Evolutionary conservation across 1,140 invertebrate genomes (phyloP).

Genomic region (Alviniconcha marisindica): DNA sequence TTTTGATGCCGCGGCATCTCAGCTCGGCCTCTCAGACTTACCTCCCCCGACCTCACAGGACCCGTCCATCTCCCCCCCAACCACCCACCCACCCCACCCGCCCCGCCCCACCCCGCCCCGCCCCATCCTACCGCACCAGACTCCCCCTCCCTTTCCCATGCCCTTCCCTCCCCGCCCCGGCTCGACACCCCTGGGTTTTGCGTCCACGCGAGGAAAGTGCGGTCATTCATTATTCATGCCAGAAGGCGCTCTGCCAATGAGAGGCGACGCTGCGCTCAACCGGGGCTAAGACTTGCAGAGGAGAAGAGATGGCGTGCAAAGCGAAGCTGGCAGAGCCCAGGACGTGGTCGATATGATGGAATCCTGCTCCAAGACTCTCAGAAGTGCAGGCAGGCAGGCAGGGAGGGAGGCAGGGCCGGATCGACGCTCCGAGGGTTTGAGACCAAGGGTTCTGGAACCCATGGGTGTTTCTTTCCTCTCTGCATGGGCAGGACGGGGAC

Average conservation of each 20-base stretch:
- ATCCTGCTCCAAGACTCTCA: neutral
- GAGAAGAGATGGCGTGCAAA: neutral
- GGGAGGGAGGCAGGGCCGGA: no score
- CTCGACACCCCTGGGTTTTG: neutral
- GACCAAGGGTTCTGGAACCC: no score
- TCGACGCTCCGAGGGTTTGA: no score
- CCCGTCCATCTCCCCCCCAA: neutral
- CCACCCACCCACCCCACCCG: neutral
- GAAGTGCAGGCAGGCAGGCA: no score
- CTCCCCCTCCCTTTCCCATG: neutral
- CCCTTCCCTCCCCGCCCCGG: neutral
- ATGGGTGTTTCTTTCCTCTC: no score
- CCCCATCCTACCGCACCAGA: neutral
- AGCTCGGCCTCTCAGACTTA: no score
- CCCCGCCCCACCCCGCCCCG: neutral
- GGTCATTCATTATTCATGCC: slow-evolving; percentile 15
- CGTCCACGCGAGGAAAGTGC: neutral
- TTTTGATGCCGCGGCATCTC: no score
- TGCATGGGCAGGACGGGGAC: no score
- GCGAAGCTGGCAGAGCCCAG: neutral
- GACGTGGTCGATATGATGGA: neutral
- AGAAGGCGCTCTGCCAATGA: neutral
- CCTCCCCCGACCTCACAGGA: neutral
- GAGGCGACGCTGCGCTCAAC: neutral
- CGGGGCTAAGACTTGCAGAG: neutral